Conservation (phyloP, 1,140 invertebrate genomes). For the Camponotus pennsylvanicus region DNA sequence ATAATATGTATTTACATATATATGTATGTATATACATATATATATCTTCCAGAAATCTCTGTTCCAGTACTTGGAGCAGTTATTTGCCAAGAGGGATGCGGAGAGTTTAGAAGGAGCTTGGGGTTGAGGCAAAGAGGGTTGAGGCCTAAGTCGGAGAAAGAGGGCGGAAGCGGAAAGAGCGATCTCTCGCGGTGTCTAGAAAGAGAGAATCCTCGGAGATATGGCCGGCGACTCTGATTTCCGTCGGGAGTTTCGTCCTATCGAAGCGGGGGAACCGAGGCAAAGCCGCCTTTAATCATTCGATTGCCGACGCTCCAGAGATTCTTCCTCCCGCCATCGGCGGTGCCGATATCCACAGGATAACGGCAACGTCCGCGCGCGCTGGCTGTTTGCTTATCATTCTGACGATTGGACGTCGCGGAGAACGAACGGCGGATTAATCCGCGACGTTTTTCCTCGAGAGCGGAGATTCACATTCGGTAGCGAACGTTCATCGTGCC, state of each 20-base stretch:
- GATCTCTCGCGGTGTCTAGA: slow-evolving; percentile 62
- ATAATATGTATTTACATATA: slow-evolving; percentile 3
- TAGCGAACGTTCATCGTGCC: neutral
- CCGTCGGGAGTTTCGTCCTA: slow-evolving; percentile 83
- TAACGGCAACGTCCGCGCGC: slow-evolving; percentile 21
- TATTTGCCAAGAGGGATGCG: slow-evolving; percentile 83
- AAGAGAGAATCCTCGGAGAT: slow-evolving; percentile 73
- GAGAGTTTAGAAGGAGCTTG: slow-evolving; percentile 79
- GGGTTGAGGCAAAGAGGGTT: slow-evolving; percentile 68
- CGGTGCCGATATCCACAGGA: slow-evolving; percentile 62
- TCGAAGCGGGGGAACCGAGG: slow-evolving; percentile 71
- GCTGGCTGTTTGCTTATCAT: slow-evolving; percentile 68
- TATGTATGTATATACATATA: neutral
- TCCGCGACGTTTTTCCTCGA: slow-evolving; percentile 48
- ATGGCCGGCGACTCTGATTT: slow-evolving; percentile 82
- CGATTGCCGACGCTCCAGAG: slow-evolving; percentile 81
- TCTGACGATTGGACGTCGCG: slow-evolving; percentile 58
- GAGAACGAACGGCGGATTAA: slow-evolving; percentile 63
- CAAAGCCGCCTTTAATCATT: slow-evolving; percentile 84
- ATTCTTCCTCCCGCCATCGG: slow-evolving; percentile 64
- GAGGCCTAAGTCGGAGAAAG: slow-evolving; percentile 40
- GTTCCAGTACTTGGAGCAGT: slow-evolving; percentile 74
- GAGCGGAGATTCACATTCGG: neutral
- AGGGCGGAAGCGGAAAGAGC: slow-evolving; percentile 11
- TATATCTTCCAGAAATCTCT: slow-evolving; percentile 77